Conservation (phyloP, 2,888 invertebrate species). For the Lasioglossum oenotherae region DNA sequence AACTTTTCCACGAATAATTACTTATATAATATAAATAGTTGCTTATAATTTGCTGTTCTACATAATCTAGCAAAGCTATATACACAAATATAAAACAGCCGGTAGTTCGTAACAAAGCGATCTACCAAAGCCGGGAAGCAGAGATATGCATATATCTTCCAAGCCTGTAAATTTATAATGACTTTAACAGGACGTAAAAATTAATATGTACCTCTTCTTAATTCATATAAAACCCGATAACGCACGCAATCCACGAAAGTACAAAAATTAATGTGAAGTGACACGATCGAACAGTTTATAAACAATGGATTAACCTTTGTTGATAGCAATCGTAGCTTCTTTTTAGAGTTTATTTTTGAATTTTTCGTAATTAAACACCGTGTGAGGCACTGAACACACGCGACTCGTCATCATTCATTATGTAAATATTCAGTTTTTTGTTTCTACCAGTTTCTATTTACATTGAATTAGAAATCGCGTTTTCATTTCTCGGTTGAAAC, state of each 20-base stretch:
- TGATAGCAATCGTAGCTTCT: constrained; percentile 19
- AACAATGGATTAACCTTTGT: constrained; percentile 27
- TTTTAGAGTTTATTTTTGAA: constrained; percentile 37
- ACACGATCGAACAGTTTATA: not conserved
- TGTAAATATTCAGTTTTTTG: not conserved
- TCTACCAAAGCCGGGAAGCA: constrained; percentile 40
- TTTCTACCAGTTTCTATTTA: no score
- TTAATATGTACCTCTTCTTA: not conserved
- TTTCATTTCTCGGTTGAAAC: not conserved
- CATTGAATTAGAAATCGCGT: not conserved
- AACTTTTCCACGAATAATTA: no score
- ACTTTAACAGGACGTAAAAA: not conserved
- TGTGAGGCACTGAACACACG: not conserved
- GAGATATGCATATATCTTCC: constrained; percentile 23
- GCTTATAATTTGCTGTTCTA: no score
- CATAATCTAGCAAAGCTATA: no score
- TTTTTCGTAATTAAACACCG: constrained; percentile 28
- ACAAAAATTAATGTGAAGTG: not conserved
- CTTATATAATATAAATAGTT: no score
- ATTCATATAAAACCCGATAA: not conserved
- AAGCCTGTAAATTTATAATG: constrained; percentile 19
- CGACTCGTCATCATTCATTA: constrained; percentile 1
- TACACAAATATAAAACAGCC: constrained; percentile 16
- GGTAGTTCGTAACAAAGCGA: constrained; percentile 46
- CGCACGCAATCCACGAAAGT: not conserved